These are phyloP conservation scores for Acrossocheilus fasciatus DNA, from an alignment of 2,797 vertebrate species.

Conservation along the genomic window DNA sequence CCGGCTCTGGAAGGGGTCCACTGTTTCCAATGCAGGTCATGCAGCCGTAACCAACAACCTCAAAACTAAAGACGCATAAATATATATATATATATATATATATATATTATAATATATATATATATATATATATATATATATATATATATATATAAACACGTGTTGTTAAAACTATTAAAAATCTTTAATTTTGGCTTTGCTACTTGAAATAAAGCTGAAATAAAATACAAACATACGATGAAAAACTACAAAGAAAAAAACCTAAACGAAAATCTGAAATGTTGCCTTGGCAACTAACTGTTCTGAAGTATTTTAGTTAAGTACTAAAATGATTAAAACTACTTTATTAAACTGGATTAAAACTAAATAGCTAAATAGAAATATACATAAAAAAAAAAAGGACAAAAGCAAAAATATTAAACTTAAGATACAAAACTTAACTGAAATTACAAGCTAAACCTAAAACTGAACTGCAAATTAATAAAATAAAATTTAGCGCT, in stretches of 20 bases:
- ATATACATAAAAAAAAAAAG: no score
- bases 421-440: no score
- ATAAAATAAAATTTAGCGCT: no score
- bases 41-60: constrained; percentile 97
- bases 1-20: constrained; percentile 91
- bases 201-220: not conserved
- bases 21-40: constrained; percentile 99
- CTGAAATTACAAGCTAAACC: no score
- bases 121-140: no score
- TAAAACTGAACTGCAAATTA: no score
- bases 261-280: not conserved
- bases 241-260: not conserved
- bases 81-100: no score
- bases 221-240: not conserved
- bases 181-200: not conserved
- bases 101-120: no score
- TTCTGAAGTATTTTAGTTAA: no score
- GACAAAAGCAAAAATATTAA: no score
- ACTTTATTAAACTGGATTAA: no score
- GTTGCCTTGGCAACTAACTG: not conserved
- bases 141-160: not conserved
- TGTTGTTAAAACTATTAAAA: not conserved
- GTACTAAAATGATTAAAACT: not conserved
- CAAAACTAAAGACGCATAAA: constrained; percentile 81
- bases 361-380: no score